Conservation (phyloP, 2,888 invertebrate genomes). For the Sesia bembeciformis region DNA sequence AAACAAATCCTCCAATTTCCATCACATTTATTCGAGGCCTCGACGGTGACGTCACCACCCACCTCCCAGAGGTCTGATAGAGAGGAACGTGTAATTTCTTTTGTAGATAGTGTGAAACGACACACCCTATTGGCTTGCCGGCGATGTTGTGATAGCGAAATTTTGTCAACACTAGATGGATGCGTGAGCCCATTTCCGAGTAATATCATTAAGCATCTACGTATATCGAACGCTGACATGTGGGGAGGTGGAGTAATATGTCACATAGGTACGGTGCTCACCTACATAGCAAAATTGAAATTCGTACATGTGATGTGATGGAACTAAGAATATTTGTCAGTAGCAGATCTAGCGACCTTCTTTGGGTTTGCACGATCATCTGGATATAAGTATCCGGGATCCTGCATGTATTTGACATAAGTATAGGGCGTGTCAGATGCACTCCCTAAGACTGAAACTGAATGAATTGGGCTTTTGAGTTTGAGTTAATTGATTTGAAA, state of each 20-base stretch:
- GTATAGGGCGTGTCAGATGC: too few relatives aligned
- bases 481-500: too few relatives aligned
- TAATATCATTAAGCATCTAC: conserved; percentile 38
- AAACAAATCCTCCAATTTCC: conserved; percentile 76
- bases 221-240: conserved; percentile 18
- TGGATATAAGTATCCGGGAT: too few relatives aligned
- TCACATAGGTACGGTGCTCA: conserved; percentile 11
- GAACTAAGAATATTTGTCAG: not conserved
- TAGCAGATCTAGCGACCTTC: not conserved
- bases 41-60: conserved; percentile 43
- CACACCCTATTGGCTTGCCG: conserved; percentile 51
- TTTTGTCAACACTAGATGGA: conserved; percentile 43
- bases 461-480: too few relatives aligned
- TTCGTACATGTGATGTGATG: not conserved
- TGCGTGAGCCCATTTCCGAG: conserved; percentile 46
- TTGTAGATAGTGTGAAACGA: conserved; percentile 64
- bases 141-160: conserved; percentile 45
- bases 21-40: conserved; percentile 69
- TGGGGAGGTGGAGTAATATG: conserved; percentile 21
- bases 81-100: conserved; percentile 62
- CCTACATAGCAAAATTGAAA: not conserved
- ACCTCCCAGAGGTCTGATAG: conserved; percentile 26
- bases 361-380: too few relatives aligned
- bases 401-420: too few relatives aligned
- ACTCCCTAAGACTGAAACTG: too few relatives aligned